phyloP scores from a whole-genome alignment of 2,113 vertebrate genomes.

The Phalacrocorax aristotelis region DNA sequence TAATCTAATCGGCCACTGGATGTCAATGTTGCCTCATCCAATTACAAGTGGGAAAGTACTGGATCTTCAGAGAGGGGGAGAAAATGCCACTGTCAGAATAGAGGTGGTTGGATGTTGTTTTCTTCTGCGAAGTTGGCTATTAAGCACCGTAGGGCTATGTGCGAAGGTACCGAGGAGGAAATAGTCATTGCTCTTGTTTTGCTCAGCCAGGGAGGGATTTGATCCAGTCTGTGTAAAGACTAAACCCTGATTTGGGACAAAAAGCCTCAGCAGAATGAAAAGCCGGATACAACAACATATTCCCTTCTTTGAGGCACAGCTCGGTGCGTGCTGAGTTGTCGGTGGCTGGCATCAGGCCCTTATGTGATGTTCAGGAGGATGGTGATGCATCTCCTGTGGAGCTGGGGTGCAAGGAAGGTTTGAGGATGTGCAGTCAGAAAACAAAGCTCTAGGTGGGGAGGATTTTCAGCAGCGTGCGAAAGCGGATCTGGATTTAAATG shows the following conservation, averaged over 20 bases:
- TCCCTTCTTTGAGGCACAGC: background rate
- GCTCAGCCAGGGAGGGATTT: background rate
- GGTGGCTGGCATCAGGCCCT: background rate
- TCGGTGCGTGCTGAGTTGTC: background rate
- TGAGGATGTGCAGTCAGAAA: background rate
- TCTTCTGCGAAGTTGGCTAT: background rate
- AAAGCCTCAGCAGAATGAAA: background rate
- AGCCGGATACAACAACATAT: accelerated
- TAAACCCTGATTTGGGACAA: background rate
- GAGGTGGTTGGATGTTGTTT: background rate
- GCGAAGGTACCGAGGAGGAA: background rate
- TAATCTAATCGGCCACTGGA: conserved; percentile 77
- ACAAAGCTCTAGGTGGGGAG: background rate
- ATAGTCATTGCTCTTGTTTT: background rate
- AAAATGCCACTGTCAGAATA: background rate
- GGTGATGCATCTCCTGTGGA: background rate
- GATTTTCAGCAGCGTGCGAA: background rate
- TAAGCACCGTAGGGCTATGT: background rate
- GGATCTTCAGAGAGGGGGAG: background rate
- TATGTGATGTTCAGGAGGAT: accelerated
- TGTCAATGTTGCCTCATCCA: conserved; percentile 79
- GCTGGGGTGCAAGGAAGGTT: background rate
- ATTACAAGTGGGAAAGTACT: conserved; percentile 8
- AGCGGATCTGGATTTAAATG: background rate
- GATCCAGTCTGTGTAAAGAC: background rate